A percentile compares a stretch with the other conserved stretches of the same genome.
Evolutionary conservation across 2,797 vertebrate species (phyloP).

Genomic region (Erpetoichthys calabaricus): DNA sequence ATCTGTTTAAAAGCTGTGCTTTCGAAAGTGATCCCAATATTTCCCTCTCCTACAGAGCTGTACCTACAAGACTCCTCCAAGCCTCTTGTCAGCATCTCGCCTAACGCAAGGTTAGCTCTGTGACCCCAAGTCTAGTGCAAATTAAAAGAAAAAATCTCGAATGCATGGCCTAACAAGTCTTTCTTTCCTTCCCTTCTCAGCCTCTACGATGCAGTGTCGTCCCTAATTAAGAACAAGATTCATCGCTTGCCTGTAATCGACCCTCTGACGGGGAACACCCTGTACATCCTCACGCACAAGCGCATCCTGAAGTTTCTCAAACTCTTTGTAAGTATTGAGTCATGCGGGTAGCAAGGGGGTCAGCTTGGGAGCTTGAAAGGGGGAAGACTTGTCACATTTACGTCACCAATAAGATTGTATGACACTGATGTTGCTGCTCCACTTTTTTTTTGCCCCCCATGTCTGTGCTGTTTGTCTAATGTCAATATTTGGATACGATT

Average conservation of each 20-base stretch:
- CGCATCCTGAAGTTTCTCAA: constrained; percentile 97
- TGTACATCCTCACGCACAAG: constrained; percentile 96
- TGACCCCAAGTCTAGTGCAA: too few relatives aligned
- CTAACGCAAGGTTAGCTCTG: constrained; percentile 70
- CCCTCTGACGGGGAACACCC: constrained; percentile 82
- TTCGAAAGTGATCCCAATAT: background rate
- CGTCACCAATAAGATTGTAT: background rate
- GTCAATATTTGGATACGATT: too few relatives aligned
- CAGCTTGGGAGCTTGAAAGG: background rate
- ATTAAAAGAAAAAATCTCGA: too few relatives aligned
- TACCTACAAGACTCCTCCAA: constrained; percentile 96
- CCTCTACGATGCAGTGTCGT: constrained; percentile 86
- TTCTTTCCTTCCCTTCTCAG: constrained; percentile 30
- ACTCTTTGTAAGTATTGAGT: constrained; percentile 71
- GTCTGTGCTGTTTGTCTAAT: too few relatives aligned
- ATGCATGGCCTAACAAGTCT: background rate
- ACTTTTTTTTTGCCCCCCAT: too few relatives aligned
- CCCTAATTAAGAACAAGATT: constrained; percentile 89
- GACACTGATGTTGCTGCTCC: too few relatives aligned
- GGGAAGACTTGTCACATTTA: background rate
- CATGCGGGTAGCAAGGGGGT: background rate
- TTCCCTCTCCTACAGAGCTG: constrained; percentile 46
- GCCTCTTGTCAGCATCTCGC: constrained; percentile 88
- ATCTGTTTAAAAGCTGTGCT: rapidly evolving
- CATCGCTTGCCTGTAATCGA: constrained; percentile 92